These are phyloP conservation scores for Phaonia tiefii DNA, from an alignment of 2,888 invertebrate species.

Conservation along the genomic window DNA sequence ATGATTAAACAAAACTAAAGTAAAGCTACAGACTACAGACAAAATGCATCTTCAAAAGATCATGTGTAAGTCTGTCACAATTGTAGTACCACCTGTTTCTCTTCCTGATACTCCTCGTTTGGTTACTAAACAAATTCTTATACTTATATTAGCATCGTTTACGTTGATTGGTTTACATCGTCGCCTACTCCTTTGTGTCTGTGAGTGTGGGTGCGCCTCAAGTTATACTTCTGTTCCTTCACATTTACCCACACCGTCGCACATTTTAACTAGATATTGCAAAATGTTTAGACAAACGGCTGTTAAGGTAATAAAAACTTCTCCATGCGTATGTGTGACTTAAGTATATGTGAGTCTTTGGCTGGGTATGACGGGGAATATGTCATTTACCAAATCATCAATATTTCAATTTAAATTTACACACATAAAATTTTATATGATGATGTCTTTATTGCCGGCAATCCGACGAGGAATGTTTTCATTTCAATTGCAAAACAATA, in stretches of 20 bases:
- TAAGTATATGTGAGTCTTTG: constrained; percentile 22
- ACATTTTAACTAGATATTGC: neutral
- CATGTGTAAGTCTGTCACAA: no score
- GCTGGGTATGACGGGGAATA: constrained; percentile 38
- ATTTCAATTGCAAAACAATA: constrained; percentile 54
- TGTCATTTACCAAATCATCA: constrained; percentile 67
- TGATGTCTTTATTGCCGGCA: constrained; percentile 60
- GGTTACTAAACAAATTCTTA: constrained; percentile 14
- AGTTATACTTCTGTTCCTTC: neutral
- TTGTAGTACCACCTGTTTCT: no score
- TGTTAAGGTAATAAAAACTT: constrained; percentile 62
- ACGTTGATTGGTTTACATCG: constrained; percentile 62
- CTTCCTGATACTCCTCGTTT: neutral
- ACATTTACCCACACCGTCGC: neutral
- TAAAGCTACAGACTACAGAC: no score
- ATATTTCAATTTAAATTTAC: constrained; percentile 68
- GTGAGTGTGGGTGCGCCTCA: no score
- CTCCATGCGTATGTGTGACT: constrained; percentile 39
- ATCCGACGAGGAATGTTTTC: constrained; percentile 32
- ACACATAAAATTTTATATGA: constrained; percentile 63
- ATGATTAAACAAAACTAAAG: no score
- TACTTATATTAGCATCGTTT: constrained; percentile 61
- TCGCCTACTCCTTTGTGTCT: no score
- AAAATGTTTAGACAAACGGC: constrained; percentile 56
- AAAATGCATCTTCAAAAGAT: no score